Evolutionary conservation across 2,797 vertebrate genomes (phyloP), one percentile per base, ranked within the genome.

Genomic region (Muscicapa striata): DNA sequence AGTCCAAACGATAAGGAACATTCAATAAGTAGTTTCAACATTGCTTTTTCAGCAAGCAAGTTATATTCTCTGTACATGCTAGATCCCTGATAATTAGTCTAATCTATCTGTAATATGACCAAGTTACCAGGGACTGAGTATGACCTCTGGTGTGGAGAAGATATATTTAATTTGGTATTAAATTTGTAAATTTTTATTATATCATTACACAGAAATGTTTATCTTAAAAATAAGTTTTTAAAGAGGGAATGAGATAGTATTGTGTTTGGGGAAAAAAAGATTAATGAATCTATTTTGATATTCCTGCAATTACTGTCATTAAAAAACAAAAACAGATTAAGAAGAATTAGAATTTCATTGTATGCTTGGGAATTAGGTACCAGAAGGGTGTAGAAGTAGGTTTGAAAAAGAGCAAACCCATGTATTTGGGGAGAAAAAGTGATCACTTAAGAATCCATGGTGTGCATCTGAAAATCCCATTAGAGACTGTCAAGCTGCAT

Each of bases 381-480:
- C 90, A 96, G 95, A 95, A 97, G 82, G 88, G 86, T 97, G 94
- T 94, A 93, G 94, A 97, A 96, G 86, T 68, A 81, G 87, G 59
- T 83, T 76, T 93, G 89, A 96, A 96, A 87, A 93, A 93, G 74
- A 96, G 95, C 79, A 46, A 97, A 94, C 79, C 97, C 95, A 90
- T 91, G 67, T 97, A 91, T 97, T 96, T 96, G 97, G 87, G 96
- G 94, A 97, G 95, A 97, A 97, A 97, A 97, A 97, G 96, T 92
- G 90, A 96, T 97, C 89, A 95, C 95, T 97, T 97, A 93, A 96
- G 97, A 97, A 97, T 95, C 96, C 95, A 96, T 96, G 94, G 93
- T 97, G 94, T 96, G 94, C 94, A 97, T 97, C 97, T 96, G 93
- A 98, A 96, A 97, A 97, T 96, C 96, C 95, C 97, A 97, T 97